Conservation (phyloP, 2,797 vertebrate species). For the Paratrypauchen microcephalus region DNA sequence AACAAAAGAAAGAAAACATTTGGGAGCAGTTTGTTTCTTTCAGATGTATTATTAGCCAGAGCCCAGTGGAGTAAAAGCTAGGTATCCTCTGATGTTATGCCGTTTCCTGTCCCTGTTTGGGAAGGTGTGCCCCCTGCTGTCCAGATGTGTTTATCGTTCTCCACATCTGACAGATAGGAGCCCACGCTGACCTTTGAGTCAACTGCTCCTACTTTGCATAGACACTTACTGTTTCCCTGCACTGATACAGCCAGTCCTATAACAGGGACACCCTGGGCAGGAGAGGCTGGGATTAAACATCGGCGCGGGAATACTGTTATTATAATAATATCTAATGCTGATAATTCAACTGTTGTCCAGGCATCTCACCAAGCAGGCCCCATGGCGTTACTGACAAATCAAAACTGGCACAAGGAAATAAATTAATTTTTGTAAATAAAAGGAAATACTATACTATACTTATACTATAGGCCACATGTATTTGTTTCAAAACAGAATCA, state of each 20-base stretch:
- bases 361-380: not conserved
- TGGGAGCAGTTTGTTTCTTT: too few relatives aligned
- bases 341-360: not conserved
- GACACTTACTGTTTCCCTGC: slow-evolving; percentile 52
- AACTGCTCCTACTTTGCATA: slow-evolving; percentile 74
- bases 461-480: too few relatives aligned
- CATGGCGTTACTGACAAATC: not conserved
- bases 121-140: slow-evolving; percentile 24
- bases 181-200: slow-evolving; percentile 73
- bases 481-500: not conserved
- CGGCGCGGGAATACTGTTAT: not conserved
- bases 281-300: not conserved
- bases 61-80: not conserved
- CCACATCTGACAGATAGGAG: slow-evolving; percentile 51
- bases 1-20: too few relatives aligned
- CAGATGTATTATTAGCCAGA: too few relatives aligned
- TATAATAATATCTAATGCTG: not conserved
- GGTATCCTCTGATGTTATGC: not conserved
- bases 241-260: slow-evolving; percentile 36
- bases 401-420: not conserved
- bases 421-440: not conserved
- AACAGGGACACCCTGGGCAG: not conserved
- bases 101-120: slow-evolving; percentile 38
- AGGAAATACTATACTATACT: too few relatives aligned
- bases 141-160: slow-evolving; percentile 21